These are phyloP conservation scores for Palythoa grandiflora DNA, from an alignment of 92 coral and sea anemone genomes.

Conservation along the genomic window DNA sequence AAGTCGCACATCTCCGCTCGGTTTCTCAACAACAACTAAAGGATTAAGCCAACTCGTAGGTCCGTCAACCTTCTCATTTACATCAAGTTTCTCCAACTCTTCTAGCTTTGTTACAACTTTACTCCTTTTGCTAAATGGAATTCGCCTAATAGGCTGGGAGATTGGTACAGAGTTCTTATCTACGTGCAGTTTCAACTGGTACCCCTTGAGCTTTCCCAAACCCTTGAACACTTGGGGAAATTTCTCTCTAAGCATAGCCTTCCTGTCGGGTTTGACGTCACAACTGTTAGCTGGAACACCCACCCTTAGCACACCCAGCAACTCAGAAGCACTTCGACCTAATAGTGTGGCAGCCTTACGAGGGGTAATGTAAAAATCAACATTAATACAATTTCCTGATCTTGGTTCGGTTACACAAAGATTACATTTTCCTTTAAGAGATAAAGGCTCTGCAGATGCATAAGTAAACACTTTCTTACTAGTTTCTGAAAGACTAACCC, in stretches of 20 bases:
- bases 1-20: conserved; percentile 58
- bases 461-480: conserved; percentile 54
- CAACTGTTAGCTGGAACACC: conserved; percentile 10
- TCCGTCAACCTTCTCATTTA: not conserved
- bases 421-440: conserved; percentile 55
- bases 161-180: not conserved
- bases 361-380: conserved; percentile 53
- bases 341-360: conserved; percentile 50
- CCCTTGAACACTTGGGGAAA: conserved; percentile 50
- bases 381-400: conserved; percentile 44
- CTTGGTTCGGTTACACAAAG: conserved; percentile 38
- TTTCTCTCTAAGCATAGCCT: conserved; percentile 29
- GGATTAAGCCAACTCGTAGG: conserved; percentile 63
- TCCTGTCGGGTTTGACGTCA: conserved; percentile 25
- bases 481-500: conserved; percentile 24
- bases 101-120: not conserved
- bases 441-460: conserved; percentile 41
- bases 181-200: not conserved
- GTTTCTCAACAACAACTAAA: conserved; percentile 63
- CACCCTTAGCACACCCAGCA: not conserved
- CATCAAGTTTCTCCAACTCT: conserved; percentile 4
- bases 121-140: conserved; percentile 1
- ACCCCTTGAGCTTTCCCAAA: conserved; percentile 20
- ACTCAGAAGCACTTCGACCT: conserved; percentile 50
- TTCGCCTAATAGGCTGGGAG: not conserved